Percentiles rank a stretch among this genome's conserved stretches.
Conservation (phyloP, 2,888 invertebrate species). For the Lithophane leautieri region DNA sequence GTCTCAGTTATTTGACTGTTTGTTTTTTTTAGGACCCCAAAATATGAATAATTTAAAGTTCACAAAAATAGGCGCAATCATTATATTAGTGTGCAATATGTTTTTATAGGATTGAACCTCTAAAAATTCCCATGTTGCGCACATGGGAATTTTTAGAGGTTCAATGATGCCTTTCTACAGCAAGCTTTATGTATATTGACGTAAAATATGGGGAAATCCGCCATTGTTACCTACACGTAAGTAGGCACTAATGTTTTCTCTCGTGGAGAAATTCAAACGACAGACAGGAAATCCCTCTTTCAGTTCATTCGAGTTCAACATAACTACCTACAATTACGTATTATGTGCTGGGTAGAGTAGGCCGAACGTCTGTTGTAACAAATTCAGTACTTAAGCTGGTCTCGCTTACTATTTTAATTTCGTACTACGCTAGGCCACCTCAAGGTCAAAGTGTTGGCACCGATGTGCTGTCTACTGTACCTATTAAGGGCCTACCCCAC, state of each 20-base stretch:
- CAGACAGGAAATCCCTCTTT: conserved; percentile 25
- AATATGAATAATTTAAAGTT: neutral
- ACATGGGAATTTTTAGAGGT: too few relatives aligned
- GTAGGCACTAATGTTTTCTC: conserved; percentile 5
- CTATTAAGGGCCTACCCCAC: too few relatives aligned
- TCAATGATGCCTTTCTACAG: neutral
- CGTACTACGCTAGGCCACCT: neutral
- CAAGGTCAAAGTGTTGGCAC: neutral
- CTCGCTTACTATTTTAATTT: too few relatives aligned
- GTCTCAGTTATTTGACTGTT: neutral
- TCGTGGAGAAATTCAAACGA: conserved; percentile 30
- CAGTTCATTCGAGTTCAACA: conserved; percentile 7
- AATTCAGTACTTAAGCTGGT: too few relatives aligned
- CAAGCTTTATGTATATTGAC: neutral
- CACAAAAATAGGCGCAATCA: neutral
- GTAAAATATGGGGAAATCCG: neutral
- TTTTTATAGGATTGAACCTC: too few relatives aligned
- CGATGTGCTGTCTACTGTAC: neutral
- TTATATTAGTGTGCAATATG: too few relatives aligned
- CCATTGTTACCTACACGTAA: neutral
- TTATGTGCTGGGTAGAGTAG: neutral
- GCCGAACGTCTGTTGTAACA: too few relatives aligned
- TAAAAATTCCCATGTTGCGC: too few relatives aligned
- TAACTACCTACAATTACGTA: neutral
- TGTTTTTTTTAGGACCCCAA: neutral